Base-by-base conservation (phyloP, 2,888 invertebrate genomes). In the Drosophila borborema region DNA sequence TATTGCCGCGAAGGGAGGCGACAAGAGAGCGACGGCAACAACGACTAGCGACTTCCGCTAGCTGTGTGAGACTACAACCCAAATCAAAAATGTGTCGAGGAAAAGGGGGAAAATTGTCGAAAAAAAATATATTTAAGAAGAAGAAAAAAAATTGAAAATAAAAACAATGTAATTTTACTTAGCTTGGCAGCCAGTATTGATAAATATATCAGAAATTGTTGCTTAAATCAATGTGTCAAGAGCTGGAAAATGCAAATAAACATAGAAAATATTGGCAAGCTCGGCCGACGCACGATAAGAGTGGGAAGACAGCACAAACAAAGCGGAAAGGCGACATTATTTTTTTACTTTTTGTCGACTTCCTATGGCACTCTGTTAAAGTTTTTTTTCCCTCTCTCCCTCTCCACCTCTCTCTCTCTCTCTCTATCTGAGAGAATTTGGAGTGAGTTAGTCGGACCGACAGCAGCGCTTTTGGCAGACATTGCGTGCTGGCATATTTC, bases 211-310 rank as follows among this genome's bases (percentile, higher is more conserved):
- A 85, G 55, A 84, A 79, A 77, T 86, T 67, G 72, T 72, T 82
- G 70, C 72, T 79, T 77, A 74, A 86, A 86, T 84, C 86, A 85
- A 86, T 79, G 86, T 83, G 84, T 81, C 82, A 83, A 64, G 34
- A 49, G 45, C 69, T 66, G 45, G 23, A 63, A 64, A 83, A 70
- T 77, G 69, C 72, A 81, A 83, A 75, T 69, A 80, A 81, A 82
- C 36, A 67, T 43, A 8, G 34, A 66, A 79, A 67, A 82, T 82
- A 84, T 85, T 86, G 86, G 84, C 84, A 86, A 75, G 76, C 81
- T 74, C 55, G 67, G 68, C 59, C 53, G 74, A 58, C 45, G 51
- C 45, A 38, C 65, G 84, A 82, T 84, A 81, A 66, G 74, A 72
- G 68, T 49, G 54, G 36, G 63, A 64, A 53, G 51, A 53, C 46